A percentile compares a stretch with the other conserved stretches of the same genome.
phyloP scores from a whole-genome alignment of 2,113 vertebrate species.

The Athene noctua region DNA sequence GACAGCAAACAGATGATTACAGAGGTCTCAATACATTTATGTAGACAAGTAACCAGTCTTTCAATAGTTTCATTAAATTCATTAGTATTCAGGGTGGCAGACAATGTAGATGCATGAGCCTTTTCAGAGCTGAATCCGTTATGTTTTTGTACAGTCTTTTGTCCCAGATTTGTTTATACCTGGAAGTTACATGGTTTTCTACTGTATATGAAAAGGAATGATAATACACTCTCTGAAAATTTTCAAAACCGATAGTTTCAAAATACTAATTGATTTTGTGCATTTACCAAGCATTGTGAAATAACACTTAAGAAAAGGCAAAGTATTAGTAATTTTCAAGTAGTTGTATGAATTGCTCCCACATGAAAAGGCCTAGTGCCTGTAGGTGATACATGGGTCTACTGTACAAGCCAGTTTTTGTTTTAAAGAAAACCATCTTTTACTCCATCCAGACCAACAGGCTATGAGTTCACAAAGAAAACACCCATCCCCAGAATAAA shows the following conservation, averaged over 20 bases:
- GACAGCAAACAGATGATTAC: slow-evolving; percentile 63
- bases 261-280: neutral
- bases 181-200: neutral
- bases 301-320: neutral
- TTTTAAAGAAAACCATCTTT: neutral
- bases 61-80: slow-evolving; percentile 64
- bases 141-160: slow-evolving; percentile 57
- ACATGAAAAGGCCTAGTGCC: neutral
- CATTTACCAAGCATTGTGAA: neutral
- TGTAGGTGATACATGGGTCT: neutral
- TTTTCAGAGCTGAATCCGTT: slow-evolving; percentile 58
- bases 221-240: neutral
- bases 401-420: neutral
- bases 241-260: neutral
- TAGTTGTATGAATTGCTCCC: neutral
- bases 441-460: neutral
- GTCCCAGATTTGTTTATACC: slow-evolving; percentile 50
- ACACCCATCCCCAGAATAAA: neutral
- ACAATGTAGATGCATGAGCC: slow-evolving; percentile 46
- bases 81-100: slow-evolving; percentile 55
- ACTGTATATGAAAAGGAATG: neutral
- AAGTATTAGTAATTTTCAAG: neutral
- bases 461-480: neutral
- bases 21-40: slow-evolving; percentile 46
- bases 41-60: slow-evolving; percentile 45